These are phyloP conservation scores for Temnothorax rugatulus DNA, from an alignment of 2,888 invertebrate genomes.

Conservation along the genomic window DNA sequence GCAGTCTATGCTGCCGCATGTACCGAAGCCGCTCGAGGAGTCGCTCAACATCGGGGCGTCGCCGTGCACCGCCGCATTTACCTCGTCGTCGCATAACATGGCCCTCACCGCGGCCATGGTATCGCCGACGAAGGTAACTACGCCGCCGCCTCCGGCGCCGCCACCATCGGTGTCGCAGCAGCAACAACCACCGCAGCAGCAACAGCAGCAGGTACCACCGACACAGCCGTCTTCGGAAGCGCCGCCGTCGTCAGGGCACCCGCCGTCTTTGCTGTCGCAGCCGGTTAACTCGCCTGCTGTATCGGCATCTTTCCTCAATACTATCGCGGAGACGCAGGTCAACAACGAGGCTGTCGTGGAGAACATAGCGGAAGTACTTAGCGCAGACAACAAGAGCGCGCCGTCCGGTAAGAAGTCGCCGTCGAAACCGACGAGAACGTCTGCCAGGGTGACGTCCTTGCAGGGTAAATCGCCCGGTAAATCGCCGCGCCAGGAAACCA, in stretches of 20 bases:
- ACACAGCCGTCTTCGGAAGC: conserved; percentile 63
- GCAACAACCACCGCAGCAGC: conserved; percentile 41
- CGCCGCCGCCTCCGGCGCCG: conserved; percentile 86
- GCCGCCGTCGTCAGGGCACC: conserved; percentile 54
- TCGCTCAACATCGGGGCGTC: conserved; percentile 86
- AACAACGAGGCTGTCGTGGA: conserved; percentile 59
- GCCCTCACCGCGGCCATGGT: conserved; percentile 94
- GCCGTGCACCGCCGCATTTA: conserved; percentile 92
- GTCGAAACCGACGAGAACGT: conserved; percentile 88
- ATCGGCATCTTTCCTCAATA: conserved; percentile 74
- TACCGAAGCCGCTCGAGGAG: conserved; percentile 88
- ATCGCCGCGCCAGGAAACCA: conserved; percentile 84
- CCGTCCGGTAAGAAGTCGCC: conserved; percentile 88
- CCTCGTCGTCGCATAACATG: conserved; percentile 93
- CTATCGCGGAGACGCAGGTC: conserved; percentile 61
- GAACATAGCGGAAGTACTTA: conserved; percentile 62
- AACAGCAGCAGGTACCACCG: conserved; percentile 40
- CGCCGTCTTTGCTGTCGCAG: conserved; percentile 61
- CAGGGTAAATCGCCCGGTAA: conserved; percentile 91
- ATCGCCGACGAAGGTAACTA: conserved; percentile 87
- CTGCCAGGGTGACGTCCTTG: conserved; percentile 89
- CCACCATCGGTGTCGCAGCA: conserved; percentile 2
- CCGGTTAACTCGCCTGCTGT: conserved; percentile 66
- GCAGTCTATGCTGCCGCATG: conserved; percentile 86
- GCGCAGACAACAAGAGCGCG: conserved; percentile 60